These are phyloP conservation scores for Platyura marginata DNA, from an alignment of 1,140 invertebrate genomes.

Conservation along the genomic window DNA sequence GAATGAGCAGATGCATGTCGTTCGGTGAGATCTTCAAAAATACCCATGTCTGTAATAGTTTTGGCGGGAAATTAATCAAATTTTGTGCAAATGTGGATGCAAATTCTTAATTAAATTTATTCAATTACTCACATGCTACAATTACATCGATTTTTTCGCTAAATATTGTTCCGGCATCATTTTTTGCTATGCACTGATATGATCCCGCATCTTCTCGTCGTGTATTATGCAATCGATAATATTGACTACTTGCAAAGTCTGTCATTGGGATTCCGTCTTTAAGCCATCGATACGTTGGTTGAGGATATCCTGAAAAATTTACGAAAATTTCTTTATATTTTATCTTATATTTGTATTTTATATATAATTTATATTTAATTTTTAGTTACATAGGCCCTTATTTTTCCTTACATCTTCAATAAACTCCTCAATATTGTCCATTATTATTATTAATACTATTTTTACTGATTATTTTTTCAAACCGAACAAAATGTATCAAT, in stretches of 20 bases:
- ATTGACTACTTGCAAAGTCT: conserved; percentile 54
- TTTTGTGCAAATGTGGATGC: conserved; percentile 4
- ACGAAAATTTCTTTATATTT: no score
- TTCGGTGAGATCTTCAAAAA: conserved; percentile 52
- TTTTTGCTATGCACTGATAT: conserved; percentile 80
- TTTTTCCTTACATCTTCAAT: no score
- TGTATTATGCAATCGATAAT: conserved; percentile 64
- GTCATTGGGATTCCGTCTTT: conserved; percentile 61
- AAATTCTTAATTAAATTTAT: conserved; percentile 4
- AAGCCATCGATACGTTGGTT: conserved; percentile 75
- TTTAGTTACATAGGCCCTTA: no score
- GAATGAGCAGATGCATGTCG: conserved; percentile 45
- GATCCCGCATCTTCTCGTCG: conserved; percentile 61
- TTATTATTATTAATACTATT: no score
- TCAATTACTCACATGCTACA: conserved; percentile 66
- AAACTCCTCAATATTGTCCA: no score
- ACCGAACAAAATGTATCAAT: no score
- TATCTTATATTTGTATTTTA: no score
- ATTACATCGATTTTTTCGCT: conserved; percentile 71
- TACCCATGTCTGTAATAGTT: conserved; percentile 60
- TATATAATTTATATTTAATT: no score
- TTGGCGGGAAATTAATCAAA: conserved; percentile 8
- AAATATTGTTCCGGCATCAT: conserved; percentile 76
- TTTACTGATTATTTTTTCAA: no score
- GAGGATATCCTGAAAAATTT: conserved; percentile 72